A percentile compares a stretch with the other conserved stretches of the same genome.
These are phyloP conservation scores for Turnix velox DNA, from an alignment of 2,113 vertebrate species.

Conservation along the genomic window DNA sequence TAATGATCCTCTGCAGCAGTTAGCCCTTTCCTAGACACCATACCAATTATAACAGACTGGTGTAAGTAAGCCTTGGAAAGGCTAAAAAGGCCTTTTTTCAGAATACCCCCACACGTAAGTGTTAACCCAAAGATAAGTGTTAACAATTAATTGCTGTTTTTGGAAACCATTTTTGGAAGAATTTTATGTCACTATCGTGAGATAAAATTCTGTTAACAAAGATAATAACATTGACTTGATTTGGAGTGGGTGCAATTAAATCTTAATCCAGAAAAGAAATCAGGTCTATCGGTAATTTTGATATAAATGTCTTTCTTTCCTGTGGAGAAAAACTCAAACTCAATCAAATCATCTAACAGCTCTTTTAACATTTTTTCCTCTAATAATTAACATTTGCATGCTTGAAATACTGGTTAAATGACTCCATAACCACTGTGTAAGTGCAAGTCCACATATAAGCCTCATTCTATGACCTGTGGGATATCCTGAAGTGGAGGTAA, in stretches of 20 bases:
- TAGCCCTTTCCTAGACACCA: background rate
- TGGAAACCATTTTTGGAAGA: background rate
- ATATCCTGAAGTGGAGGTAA: background rate
- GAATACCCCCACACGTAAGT: no score
- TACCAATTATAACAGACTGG: background rate
- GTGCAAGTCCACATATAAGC: background rate
- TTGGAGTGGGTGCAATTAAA: background rate
- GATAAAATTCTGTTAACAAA: background rate
- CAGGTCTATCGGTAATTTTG: background rate
- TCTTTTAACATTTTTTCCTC: background rate
- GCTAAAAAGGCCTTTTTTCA: no score
- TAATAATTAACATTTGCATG: background rate
- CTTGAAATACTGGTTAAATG: constrained; percentile 1
- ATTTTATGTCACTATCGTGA: background rate
- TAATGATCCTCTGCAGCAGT: background rate
- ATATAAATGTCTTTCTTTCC: background rate
- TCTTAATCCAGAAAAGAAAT: background rate
- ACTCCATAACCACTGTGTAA: background rate
- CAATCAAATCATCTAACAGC: background rate
- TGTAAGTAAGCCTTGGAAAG: background rate
- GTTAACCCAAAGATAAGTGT: background rate
- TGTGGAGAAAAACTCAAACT: background rate
- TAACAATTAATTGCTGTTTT: background rate
- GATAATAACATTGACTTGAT: background rate
- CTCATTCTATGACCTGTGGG: background rate